Evolutionary conservation across 2,797 vertebrate genomes (phyloP), one percentile per base, ranked within the genome.

Genomic region (Malurus leucopterus): DNA sequence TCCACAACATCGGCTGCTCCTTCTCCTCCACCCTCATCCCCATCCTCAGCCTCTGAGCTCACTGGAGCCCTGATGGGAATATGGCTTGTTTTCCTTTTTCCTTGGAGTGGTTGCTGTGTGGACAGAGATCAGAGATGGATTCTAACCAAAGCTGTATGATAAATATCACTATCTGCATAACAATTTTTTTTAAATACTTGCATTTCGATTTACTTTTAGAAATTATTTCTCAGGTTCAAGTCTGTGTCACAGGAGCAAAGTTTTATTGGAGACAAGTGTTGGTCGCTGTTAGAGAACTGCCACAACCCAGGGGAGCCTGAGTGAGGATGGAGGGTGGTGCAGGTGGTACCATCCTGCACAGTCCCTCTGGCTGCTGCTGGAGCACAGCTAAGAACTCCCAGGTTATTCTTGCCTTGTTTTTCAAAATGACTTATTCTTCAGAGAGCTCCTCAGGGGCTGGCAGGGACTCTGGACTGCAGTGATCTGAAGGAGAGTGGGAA

Each of bases 251-350:
- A 76, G 64, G 41, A 86, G 81, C 43, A 64, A 72, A 57, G 74
- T 53, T 95, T 95, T 95, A 95, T 95, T 95, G 32, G 68, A 78
- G 80, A n/a, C 44, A 80, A 83, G 88, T 64, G 65, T 69, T 72
- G 84, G 57, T 24, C 5, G 8, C 5, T 70, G 63, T 38, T 32
- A 50, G 49, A 61, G 18, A 63, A 3, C 6, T 2, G 69, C 13
- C 15, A 9, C 34, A 67, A 11, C 32, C 15, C 47, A 34, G 64
- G 13, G 29, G 11, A 59, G 62, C 76, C 83, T 43, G 11, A 36
- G 53, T 9, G 47, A 69, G 41, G 47, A 36, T 36, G 36, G 36
- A 0, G 47, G 55, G 41, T 69, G 72, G 30, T 21, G 36, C 21
- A 5, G 53, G 61, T 67, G 47, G 26, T 53, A 40, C 54, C 1